Conservation (phyloP, 2,113 vertebrate species). For the Bostrychus sinensis region DNA sequence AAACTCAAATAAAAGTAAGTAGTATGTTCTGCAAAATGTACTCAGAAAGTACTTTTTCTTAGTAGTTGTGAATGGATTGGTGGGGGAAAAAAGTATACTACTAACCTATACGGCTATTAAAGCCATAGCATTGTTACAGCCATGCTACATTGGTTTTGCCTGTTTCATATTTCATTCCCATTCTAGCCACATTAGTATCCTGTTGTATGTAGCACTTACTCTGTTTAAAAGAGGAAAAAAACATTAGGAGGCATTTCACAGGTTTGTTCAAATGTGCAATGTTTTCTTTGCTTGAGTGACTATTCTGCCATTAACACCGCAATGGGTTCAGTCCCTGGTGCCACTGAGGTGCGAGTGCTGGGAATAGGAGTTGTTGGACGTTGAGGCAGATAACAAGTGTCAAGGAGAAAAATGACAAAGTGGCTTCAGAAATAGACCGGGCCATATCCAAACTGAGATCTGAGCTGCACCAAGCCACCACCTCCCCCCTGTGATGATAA, state of each 20-base stretch:
- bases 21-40: no score
- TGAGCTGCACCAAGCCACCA: slow-evolving; percentile 47
- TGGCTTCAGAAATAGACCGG: slow-evolving; percentile 28
- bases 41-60: no score
- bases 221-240: slow-evolving; percentile 1
- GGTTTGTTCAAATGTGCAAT: slow-evolving; percentile 22
- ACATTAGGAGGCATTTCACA: slow-evolving; percentile 25
- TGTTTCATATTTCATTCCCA: slow-evolving; percentile 3
- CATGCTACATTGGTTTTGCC: slow-evolving; percentile 6
- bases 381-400: slow-evolving; percentile 51
- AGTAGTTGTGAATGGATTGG: no score
- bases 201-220: slow-evolving; percentile 3
- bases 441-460: slow-evolving; percentile 61
- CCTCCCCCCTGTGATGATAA: slow-evolving; percentile 32
- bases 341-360: slow-evolving; percentile 14
- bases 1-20: no score
- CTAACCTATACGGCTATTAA: not conserved
- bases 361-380: slow-evolving; percentile 43
- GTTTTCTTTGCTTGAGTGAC: slow-evolving; percentile 28
- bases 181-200: not conserved
- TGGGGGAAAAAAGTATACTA: not conserved
- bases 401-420: slow-evolving; percentile 51
- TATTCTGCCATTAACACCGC: slow-evolving; percentile 27
- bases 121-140: not conserved
- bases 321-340: slow-evolving; percentile 26